Evolutionary conservation across 2,888 invertebrate genomes (phyloP), one percentile per base, ranked within the genome.

Genomic region (Cloeon dipterum): DNA sequence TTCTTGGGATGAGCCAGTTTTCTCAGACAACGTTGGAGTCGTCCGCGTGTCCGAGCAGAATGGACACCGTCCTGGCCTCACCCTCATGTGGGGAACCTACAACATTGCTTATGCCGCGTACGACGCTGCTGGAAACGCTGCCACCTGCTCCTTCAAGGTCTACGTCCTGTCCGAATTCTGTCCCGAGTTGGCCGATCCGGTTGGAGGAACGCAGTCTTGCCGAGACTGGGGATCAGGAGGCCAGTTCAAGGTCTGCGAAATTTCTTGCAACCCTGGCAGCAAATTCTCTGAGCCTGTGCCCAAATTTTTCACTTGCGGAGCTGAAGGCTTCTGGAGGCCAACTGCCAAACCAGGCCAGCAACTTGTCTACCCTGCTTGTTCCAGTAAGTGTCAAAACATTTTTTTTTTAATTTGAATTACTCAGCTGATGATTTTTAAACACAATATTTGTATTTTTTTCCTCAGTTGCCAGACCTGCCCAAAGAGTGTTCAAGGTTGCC

Each of bases 281-380:
- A 65, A 79, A 45, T 96, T 96, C 63, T 88, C 91, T 0, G 81
- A 86, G 52, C 71, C 74, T 39, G 82, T 91, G n/a, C 91, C 94
- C 2, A 79, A 83, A 46, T 94, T 94, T 65, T 96, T 91, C 55
- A 88, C 88, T 2, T 96, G 96, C 52, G 93, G 91, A n/a, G 83
- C 82, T 37, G 93, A 94, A 70, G 96, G 94, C 26, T 83, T 88
- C 58, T 96, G 94, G 96, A 66, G 89, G 46, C 93, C 93, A 36
- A 85, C 83, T 1, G 63, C 61, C 25, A 74, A 83, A 50, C 81
- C 85, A 7, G 68, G 65, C 34, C 61, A 79, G 47, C 81, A 85
- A 20, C 60, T 88, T 44, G 63, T 82, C n/a, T 89, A 86, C 51
- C 88, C 89, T 39, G 85, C 88, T 44, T 89, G 88, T 52, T 86